Conservation (phyloP, 92 coral and sea anemone species). For the Actinostola sp. region DNA sequence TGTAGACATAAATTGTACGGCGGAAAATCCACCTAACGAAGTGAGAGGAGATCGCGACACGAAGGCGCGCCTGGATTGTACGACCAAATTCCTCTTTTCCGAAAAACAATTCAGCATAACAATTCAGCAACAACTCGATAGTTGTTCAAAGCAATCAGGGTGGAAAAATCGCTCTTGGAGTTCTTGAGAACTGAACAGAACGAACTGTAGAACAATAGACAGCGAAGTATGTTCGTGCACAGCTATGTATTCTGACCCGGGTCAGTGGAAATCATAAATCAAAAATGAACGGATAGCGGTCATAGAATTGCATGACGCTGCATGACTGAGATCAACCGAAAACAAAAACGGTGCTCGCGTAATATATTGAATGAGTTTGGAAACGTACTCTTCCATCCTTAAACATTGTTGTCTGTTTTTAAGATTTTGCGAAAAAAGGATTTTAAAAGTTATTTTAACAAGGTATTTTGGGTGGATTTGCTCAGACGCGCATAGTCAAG, state of each 20-base stretch:
- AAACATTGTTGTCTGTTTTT: no score
- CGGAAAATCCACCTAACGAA: not conserved
- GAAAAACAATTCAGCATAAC: not conserved
- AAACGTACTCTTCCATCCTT: no score
- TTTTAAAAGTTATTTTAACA: no score
- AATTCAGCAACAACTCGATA: no score
- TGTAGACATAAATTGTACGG: not conserved
- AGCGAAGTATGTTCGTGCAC: conserved; percentile 5
- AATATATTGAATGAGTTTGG: no score
- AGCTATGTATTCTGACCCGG: conserved; percentile 8
- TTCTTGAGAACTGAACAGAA: no score
- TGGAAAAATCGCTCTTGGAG: no score
- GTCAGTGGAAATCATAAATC: conserved; percentile 45
- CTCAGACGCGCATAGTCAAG: not conserved
- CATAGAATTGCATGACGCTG: conserved; percentile 6
- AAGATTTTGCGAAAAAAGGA: no score
- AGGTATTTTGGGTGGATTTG: not conserved
- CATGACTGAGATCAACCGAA: not conserved
- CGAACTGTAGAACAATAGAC: no score
- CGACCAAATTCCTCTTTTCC: not conserved
- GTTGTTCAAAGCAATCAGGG: no score
- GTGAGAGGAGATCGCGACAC: conserved; percentile 16
- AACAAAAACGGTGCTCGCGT: not conserved
- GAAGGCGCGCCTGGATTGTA: conserved; percentile 11
- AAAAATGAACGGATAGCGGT: conserved; percentile 29